A percentile compares a stretch with the other conserved stretches of the same genome.
These are phyloP conservation scores for Doryteuthis pealeii DNA, from an alignment of 1,140 invertebrate genomes.

Conservation along the genomic window DNA sequence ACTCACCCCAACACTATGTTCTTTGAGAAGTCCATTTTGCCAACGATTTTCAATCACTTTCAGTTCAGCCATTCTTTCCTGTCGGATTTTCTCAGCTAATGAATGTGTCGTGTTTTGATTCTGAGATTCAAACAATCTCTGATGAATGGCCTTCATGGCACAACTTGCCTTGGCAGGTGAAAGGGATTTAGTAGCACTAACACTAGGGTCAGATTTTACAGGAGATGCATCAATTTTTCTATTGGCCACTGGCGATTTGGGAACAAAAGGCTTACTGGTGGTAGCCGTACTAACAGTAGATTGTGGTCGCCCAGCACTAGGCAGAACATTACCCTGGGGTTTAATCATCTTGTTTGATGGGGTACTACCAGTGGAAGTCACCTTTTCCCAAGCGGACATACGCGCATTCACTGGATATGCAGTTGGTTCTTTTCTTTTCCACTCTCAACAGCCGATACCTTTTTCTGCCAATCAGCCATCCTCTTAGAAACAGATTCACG, in stretches of 20 bases:
- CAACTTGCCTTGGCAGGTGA: constrained; percentile 41
- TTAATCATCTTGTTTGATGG: not conserved
- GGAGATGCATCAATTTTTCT: not conserved
- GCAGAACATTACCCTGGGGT: not conserved
- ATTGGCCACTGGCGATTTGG: not conserved
- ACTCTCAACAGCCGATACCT: constrained; percentile 25
- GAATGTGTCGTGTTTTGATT: constrained; percentile 35
- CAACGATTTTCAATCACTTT: constrained; percentile 51
- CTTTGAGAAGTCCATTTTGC: constrained; percentile 54
- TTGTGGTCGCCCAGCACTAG: not conserved
- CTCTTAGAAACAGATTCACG: constrained; percentile 47
- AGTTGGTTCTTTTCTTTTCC: constrained; percentile 47
- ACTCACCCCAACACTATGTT: constrained; percentile 21
- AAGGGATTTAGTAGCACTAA: not conserved
- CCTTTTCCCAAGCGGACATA: constrained; percentile 52
- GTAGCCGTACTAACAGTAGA: not conserved
- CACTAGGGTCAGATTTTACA: not conserved
- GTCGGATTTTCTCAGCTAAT: constrained; percentile 41
- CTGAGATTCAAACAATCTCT: constrained; percentile 42
- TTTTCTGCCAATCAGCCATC: constrained; percentile 53
- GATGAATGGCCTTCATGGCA: constrained; percentile 50
- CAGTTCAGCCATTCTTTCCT: constrained; percentile 55
- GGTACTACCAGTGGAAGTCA: constrained; percentile 1
- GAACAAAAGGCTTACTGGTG: not conserved
- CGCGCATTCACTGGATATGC: constrained; percentile 48